Evolutionary conservation across 2,113 vertebrate genomes (phyloP).

Genomic region (Carassius carassius): DNA sequence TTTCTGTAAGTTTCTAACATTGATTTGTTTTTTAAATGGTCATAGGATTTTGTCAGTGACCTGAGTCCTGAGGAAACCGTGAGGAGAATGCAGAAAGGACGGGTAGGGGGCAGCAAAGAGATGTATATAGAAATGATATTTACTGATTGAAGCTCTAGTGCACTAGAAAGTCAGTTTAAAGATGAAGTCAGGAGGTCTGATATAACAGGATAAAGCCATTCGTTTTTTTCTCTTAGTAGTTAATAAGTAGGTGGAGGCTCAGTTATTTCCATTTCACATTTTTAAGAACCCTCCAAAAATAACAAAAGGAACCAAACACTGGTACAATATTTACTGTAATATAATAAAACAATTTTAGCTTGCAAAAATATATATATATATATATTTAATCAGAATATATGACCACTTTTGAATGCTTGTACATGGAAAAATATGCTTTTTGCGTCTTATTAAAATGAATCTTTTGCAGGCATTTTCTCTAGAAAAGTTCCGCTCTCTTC

Average conservation of each 20-base stretch:
- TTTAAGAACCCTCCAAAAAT: too few species aligned
- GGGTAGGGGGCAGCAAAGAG: constrained; percentile 74
- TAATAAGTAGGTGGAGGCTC: not conserved
- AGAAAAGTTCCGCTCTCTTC: constrained; percentile 90
- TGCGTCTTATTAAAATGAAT: not conserved
- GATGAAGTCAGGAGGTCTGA: not conserved
- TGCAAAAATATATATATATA: too few species aligned
- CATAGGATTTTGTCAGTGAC: constrained; percentile 85
- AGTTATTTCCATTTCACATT: not conserved
- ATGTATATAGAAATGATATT: too few species aligned
- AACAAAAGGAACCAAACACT: not conserved
- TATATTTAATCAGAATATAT: not conserved
- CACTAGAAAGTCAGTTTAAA: not conserved
- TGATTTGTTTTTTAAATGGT: constrained; percentile 36
- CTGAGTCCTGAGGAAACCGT: constrained; percentile 88
- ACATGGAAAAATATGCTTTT: not conserved
- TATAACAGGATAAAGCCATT: not conserved
- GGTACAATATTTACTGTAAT: not conserved
- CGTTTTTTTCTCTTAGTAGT: not conserved
- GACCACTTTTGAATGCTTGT: not conserved
- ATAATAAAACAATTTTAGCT: too few species aligned
- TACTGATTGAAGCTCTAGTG: too few species aligned
- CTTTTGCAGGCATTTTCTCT: constrained; percentile 79
- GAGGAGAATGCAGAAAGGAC: constrained; percentile 86
- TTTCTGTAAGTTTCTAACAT: too few species aligned